Evolutionary conservation across 2,113 vertebrate genomes (phyloP).

Genomic region (Podilymbus podiceps): DNA sequence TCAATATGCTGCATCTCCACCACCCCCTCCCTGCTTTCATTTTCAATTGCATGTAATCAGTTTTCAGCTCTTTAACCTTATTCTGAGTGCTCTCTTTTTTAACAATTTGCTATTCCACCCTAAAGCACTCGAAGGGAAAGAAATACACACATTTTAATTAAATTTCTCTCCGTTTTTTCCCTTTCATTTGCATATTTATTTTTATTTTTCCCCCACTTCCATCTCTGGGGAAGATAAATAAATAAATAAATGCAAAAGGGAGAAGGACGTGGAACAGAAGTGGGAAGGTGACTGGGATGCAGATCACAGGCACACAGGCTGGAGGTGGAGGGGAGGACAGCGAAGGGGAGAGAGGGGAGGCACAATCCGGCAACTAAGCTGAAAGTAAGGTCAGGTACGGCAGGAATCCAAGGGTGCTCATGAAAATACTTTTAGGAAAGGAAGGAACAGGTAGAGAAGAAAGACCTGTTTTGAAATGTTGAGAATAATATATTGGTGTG

Average conservation of each 20-base stretch:
- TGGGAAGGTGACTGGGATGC: conserved; percentile 50
- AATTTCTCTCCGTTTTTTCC: conserved; percentile 46
- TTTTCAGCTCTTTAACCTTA: conserved; percentile 71
- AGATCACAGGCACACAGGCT: not conserved
- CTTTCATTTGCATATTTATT: conserved; percentile 64
- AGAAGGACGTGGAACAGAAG: conserved; percentile 28
- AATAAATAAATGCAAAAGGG: conserved; percentile 42
- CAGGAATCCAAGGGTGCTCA: not conserved
- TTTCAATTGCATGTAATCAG: conserved; percentile 66
- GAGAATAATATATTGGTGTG: not conserved
- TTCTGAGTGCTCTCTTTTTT: conserved; percentile 63
- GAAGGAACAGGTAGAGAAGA: not conserved
- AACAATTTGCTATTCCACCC: conserved; percentile 69
- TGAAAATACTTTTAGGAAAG: not conserved
- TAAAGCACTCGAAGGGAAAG: conserved; percentile 63
- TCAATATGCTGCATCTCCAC: not conserved
- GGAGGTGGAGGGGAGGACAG: not conserved
- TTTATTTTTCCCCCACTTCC: conserved; percentile 28
- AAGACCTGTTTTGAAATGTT: not conserved
- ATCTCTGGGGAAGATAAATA: conserved; percentile 14
- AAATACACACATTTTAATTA: conserved; percentile 73
- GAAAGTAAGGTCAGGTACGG: not conserved
- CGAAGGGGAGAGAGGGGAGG: not conserved
- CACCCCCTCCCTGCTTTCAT: conserved; percentile 50
- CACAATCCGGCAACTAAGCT: not conserved